Percentiles rank a stretch among this genome's conserved stretches.
Evolutionary conservation across 37 sponge, comb jelly and placozoan genomes (phyloP).

Genomic region (Beroe forskalii): DNA sequence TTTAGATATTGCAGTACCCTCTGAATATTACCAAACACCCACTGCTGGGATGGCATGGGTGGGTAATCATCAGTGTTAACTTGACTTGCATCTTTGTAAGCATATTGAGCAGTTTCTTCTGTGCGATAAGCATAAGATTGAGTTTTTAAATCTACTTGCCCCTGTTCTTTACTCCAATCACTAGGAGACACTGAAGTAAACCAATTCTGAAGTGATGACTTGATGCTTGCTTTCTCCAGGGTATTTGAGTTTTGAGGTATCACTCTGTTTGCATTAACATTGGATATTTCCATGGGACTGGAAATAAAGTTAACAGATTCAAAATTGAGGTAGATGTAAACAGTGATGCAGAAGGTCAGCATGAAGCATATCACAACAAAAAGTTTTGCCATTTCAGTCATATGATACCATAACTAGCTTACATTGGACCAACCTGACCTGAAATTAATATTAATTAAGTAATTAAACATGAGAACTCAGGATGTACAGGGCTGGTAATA

Average conservation of each 20-base stretch:
- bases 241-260: not conserved
- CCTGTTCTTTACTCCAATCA: too few species aligned
- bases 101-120: not conserved
- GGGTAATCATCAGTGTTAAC: slow-evolving; percentile 2
- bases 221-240: too few species aligned
- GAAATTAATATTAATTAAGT: too few species aligned
- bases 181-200: too few species aligned
- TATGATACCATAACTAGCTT: not conserved
- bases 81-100: not conserved
- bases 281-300: not conserved
- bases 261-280: not conserved
- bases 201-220: too few species aligned
- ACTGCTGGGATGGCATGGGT: not conserved
- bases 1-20: not conserved
- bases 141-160: too few species aligned
- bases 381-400: slow-evolving; percentile 16
- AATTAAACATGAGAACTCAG: too few species aligned
- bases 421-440: too few species aligned
- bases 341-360: not conserved
- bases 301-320: slow-evolving; percentile 13
- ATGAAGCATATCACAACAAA: not conserved
- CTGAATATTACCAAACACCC: not conserved
- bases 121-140: not conserved
- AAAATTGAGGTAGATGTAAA: slow-evolving; percentile 14
- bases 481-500: too few species aligned